phyloP scores from a whole-genome alignment of 2,888 invertebrate species.

The Nomada ferruginata region DNA sequence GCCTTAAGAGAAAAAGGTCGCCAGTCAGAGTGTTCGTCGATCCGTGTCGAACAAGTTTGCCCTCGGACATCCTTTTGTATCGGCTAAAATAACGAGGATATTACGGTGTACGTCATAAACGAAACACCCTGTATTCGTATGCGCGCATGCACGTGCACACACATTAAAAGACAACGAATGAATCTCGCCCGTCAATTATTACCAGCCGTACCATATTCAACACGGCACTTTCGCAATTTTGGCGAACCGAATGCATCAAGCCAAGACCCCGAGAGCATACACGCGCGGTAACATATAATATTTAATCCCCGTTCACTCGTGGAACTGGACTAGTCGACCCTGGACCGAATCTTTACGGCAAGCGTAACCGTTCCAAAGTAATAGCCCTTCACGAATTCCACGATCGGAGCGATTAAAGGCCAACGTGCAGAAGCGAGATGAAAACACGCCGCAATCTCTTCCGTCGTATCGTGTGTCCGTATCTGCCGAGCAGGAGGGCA shows the following conservation, averaged over 20 bases:
- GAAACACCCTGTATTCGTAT: too few relatives aligned
- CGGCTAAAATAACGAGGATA: too few relatives aligned
- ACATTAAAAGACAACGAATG: neutral
- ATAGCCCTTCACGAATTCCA: slow-evolving; percentile 47
- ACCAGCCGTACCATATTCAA: neutral
- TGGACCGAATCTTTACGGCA: slow-evolving; percentile 64
- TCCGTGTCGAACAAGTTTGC: too few relatives aligned
- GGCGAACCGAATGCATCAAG: slow-evolving; percentile 46
- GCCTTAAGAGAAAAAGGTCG: too few relatives aligned
- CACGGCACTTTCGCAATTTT: slow-evolving; percentile 11
- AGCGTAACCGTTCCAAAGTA: slow-evolving; percentile 44
- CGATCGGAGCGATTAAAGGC: slow-evolving; percentile 6
- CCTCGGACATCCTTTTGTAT: too few relatives aligned
- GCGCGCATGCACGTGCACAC: too few relatives aligned
- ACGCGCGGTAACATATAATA: slow-evolving; percentile 38
- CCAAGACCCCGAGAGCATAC: slow-evolving; percentile 39
- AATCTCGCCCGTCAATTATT: slow-evolving; percentile 25
- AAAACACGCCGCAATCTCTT: slow-evolving; percentile 14
- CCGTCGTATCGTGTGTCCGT: slow-evolving; percentile 9
- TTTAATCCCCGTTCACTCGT: slow-evolving; percentile 63
- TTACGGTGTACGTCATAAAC: too few relatives aligned
- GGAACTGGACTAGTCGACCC: slow-evolving; percentile 70
- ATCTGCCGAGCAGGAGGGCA: neutral
- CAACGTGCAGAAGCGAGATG: neutral
- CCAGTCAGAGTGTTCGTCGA: too few relatives aligned